Base-by-base conservation (phyloP, 2,797 vertebrate species). In the Xenops minutus region DNA sequence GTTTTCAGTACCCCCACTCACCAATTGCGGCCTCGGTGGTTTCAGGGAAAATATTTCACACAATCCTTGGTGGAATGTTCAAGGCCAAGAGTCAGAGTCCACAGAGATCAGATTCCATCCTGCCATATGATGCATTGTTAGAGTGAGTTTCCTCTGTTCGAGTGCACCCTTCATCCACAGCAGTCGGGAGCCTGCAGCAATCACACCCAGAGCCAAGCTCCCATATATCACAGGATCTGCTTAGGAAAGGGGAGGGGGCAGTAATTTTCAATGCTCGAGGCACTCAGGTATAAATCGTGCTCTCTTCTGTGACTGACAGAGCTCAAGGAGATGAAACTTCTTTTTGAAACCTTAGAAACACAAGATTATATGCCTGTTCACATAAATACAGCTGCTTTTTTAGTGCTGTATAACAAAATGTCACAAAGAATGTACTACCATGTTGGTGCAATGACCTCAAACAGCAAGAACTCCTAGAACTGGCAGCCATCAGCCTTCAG, bases 231-330 rank as follows among this genome's bases (percentile, higher is more conserved):
- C 74, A 63, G 29, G 68, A 61, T 86, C 89, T 84, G n/a, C 52
- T 56, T 30, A 58, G 72, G 48, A 86, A 63, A 62, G 8, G 44
- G 19, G 63, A 14, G 23, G 2, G 4, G 22, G 4, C 9, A 52
- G 41, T 51, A 56, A 89, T 89, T 88, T 84, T 66, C 72, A 81
- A 4, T 72, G 69, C 83, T 93, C 16, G 67, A 85, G 69, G 73
- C 94, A 22, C 67, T 89, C 34, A 1, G 52, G 44, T 83, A 24
- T 52, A 77, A 83, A 82, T 34, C 58, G 52, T 7, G 10, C 18
- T 81, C 37, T 41, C 51, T 24, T 78, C 49, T 54, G 62, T 89
- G 85, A 90, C 55, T 97, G 94, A 58, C 80, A 77, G 72, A 79
- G 56, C 83, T 94, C 54, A 63, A n/a, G 71, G 64, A 90, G 43